phyloP scores from a whole-genome alignment of 1,140 invertebrate genomes.

The Tenebrio molitor region DNA sequence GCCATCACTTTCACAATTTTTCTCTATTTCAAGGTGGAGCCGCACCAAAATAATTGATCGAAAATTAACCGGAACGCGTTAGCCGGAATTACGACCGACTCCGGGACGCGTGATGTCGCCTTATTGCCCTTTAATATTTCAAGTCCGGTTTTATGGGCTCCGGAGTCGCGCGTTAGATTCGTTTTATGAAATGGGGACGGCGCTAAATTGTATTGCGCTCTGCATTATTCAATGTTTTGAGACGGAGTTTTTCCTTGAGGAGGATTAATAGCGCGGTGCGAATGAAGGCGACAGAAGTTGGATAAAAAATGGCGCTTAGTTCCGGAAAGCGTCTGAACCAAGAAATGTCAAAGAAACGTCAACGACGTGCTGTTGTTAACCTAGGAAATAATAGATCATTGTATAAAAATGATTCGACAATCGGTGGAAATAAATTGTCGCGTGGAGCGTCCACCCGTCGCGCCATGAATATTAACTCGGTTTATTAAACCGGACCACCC shows the following conservation, averaged over 20 bases:
- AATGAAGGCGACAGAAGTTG: not conserved
- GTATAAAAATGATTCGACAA: no score
- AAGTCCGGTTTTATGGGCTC: conserved; percentile 5
- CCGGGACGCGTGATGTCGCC: not conserved
- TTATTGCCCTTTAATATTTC: conserved; percentile 22
- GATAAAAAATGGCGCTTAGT: no score
- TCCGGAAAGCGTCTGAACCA: no score
- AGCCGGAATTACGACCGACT: not conserved
- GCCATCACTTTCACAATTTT: not conserved
- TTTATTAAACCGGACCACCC: conserved; percentile 4
- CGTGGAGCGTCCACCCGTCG: not conserved
- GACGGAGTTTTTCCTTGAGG: not conserved
- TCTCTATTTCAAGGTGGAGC: not conserved
- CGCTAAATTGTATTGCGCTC: conserved; percentile 16
- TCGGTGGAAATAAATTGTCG: no score
- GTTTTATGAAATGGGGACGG: conserved; percentile 33
- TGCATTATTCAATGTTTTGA: not conserved
- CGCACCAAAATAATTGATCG: conserved; percentile 14
- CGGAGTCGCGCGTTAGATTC: conserved; percentile 25
- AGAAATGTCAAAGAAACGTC: no score
- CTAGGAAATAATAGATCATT: no score
- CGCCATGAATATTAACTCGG: not conserved
- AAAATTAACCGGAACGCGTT: not conserved
- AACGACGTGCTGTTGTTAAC: no score
- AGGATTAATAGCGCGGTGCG: not conserved